phyloP scores from a whole-genome alignment of 2,113 vertebrate species.

The Urocitellus parryii region DNA sequence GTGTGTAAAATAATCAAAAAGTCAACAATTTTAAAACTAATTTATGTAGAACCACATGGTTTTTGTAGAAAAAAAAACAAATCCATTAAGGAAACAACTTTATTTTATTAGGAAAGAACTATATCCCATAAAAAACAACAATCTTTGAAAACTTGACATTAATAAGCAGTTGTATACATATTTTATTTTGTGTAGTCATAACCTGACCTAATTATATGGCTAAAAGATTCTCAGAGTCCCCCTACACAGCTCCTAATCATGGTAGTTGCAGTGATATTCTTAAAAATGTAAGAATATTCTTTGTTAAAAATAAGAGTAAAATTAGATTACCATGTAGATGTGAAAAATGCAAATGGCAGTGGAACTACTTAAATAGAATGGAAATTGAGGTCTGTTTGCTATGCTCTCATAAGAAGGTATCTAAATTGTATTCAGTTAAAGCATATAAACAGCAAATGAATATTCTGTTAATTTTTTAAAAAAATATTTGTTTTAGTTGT shows the following conservation, averaged over 20 bases:
- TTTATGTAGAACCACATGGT: background rate
- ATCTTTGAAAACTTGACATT: background rate
- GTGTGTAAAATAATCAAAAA: background rate
- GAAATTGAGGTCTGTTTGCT: background rate
- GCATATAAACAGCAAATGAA: conserved; percentile 4
- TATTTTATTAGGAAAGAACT: background rate
- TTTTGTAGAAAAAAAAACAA: conserved; percentile 33
- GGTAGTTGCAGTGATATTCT: background rate
- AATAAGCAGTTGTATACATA: background rate
- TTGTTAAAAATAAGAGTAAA: conserved; percentile 24
- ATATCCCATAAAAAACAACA: background rate
- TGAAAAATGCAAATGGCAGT: conserved; percentile 22
- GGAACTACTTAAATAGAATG: background rate
- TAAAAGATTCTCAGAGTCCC: background rate
- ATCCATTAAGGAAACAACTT: background rate
- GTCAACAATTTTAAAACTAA: conserved; percentile 11
- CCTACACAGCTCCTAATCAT: background rate
- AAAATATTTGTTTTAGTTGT: too few relatives aligned
- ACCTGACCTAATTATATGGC: background rate
- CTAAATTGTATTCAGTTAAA: background rate
- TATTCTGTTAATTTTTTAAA: background rate
- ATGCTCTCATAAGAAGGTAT: background rate
- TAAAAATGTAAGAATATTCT: background rate
- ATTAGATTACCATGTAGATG: background rate
- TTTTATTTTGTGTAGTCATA: background rate